Percentiles rank a stretch among this genome's conserved stretches.
Evolutionary conservation across 1,140 invertebrate genomes (phyloP).

Genomic region (Pararge aegeria): DNA sequence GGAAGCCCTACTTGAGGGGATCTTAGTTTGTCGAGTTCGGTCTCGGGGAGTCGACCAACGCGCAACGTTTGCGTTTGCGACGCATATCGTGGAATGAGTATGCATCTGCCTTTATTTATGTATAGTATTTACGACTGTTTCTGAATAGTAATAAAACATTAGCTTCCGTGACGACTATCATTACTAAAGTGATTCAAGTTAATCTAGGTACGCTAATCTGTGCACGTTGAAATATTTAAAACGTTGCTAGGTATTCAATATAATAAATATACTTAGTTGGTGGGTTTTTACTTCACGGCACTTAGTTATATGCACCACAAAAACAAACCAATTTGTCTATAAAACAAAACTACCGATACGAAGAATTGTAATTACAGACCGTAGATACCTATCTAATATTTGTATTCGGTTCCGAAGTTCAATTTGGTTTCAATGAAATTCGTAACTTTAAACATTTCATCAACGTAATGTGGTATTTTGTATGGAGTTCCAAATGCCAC

Average conservation of each 20-base stretch:
- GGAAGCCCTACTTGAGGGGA: no score
- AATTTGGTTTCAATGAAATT: no score
- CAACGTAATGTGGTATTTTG: no score
- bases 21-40: no score
- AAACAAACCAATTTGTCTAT: constrained; percentile 4
- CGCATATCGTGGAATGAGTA: no score
- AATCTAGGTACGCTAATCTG: constrained; percentile 27
- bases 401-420: no score
- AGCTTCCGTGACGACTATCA: constrained; percentile 43
- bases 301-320: constrained; percentile 3
- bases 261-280: no score
- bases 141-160: constrained; percentile 32
- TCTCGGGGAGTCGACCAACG: no score
- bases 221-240: constrained; percentile 39
- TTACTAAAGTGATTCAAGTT: constrained; percentile 32
- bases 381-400: not conserved
- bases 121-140: constrained; percentile 17
- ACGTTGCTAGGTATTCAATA: not conserved
- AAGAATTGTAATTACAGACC: not conserved
- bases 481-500: no score
- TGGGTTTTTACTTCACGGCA: constrained; percentile 4
- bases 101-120: no score
- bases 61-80: no score
- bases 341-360: not conserved
- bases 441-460: no score